Conservation (phyloP, 2,888 invertebrate genomes). For the Stenoptilia bipunctidactyla region DNA sequence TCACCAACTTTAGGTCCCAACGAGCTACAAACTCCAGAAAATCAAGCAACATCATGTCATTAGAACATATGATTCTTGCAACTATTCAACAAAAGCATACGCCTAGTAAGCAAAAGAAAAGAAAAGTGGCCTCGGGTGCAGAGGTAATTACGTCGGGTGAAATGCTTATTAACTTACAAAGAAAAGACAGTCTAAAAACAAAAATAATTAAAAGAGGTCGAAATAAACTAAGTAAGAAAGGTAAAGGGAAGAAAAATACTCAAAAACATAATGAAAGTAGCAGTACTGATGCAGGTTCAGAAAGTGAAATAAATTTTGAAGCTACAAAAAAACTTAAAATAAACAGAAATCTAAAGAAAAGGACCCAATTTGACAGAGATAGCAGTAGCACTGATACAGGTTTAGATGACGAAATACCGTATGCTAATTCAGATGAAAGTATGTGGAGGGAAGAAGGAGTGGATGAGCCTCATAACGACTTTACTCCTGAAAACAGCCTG, state of each 20-base stretch:
- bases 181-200: background rate
- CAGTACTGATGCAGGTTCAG: background rate
- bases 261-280: background rate
- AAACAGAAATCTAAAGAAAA: slow-evolving; percentile 1
- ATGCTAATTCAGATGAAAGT: slow-evolving; percentile 4
- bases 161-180: background rate
- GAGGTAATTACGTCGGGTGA: slow-evolving; percentile 12
- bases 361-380: background rate
- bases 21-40: too few species aligned
- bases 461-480: background rate
- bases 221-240: background rate
- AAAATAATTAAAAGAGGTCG: background rate
- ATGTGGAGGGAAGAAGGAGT: background rate
- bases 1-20: background rate
- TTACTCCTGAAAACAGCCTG: too few species aligned
- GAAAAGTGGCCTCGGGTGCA: slow-evolving; percentile 12
- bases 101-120: slow-evolving; percentile 9
- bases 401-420: background rate
- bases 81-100: slow-evolving; percentile 1
- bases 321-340: background rate
- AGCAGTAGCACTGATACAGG: background rate
- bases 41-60: background rate
- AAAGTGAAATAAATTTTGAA: background rate
- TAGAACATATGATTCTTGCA: background rate
- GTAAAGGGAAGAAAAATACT: background rate